Base-by-base conservation (phyloP, 2,113 vertebrate species). In the Psilopsiagon aymara region DNA sequence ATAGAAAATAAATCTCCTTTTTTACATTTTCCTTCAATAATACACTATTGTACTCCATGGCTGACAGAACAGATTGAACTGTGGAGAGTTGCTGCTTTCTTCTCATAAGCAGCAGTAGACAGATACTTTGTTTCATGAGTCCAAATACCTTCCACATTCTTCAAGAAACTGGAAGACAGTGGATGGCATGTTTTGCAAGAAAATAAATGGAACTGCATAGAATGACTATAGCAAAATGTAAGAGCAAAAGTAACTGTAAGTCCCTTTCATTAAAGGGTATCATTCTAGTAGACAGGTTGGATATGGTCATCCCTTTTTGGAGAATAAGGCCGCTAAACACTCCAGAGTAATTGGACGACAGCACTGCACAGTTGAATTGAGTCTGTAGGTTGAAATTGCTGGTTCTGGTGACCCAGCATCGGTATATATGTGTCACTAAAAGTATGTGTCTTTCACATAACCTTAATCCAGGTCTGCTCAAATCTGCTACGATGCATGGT, bases 61-160 rank as follows among this genome's bases (percentile, higher is more conserved):
- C n/a, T 89, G 39, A 71, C 16, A 49, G 60, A 73, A 62, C 59
- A 73, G 68, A 17, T 43, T 29, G 46, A 23, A 68, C 37, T 95
- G 41, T 83, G 63, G 66, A 94, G 44, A 92, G 62, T 14, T 55
- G 31, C 17, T 67, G 10, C 27, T 86, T 43, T 64, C 23, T 77
- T 94, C 46, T 83, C 43, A 44, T 41, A 64, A 84, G 27, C 64
- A 64, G 87, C 87, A 11, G 11, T 29, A 11, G 18, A 24, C 23
- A 44, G 8, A 21, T 27, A n/a, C 16, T 82, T 64, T 62, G 7
- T 81, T 91, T 86, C 51, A n/a, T 0, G 0, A 7, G 24, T 67
- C 15, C 28, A 28, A 85, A 39, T 75, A 59, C 37, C 16, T 15
- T 24, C 76, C 47, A 49, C 10, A 28, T 77, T 84, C 92, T 91